Base-by-base conservation (phyloP, 2,113 vertebrate species). In the Paraplagusia blochii region DNA sequence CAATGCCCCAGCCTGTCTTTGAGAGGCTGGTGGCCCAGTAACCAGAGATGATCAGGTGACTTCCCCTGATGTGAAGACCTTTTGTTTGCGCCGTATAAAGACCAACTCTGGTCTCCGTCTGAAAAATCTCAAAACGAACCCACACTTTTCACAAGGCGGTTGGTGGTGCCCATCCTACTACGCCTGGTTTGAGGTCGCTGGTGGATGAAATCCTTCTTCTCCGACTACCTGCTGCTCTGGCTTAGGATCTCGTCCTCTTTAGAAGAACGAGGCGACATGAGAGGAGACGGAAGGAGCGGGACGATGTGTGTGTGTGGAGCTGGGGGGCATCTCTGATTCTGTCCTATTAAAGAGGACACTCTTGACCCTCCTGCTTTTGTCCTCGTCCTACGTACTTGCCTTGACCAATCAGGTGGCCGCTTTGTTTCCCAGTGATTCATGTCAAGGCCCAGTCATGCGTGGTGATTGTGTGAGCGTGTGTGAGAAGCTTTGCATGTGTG, bases 381-480 rank as follows among this genome's bases (percentile, higher is more conserved):
- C 80, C 77, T 56, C 66, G 50, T 60, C 58, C 58, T 58, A 48
- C 19, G 48, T 51, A 54, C 72, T 72, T 72, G 58, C 55, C 63
- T 57, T 49, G 18, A 75, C 69, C 69, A 73, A 79, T 71, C 84
- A 85, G 8, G 46, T 66, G 72, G 79, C 72, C 77, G 79, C 85
- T 81, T 88, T 11, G 65, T 75, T 73, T 77, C 73, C 80, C 76
- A 79, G 65, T 82, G 82, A 89, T 86, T 88, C 85, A 88, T 86
- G 78, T 65, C 76, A 68, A n/a, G 50, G 68, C 63, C 76, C 70
- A 76, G 74, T 84, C 84, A 76, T 57, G 70, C 55, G 14, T 53
- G 16, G 48, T 65, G 58, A 17, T 35, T 58, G 57, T 46, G 56
- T 43, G 68, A 19, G 35, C 35, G 33, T 57, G 39, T 35, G 45